Evolutionary conservation across 2,113 vertebrate species (phyloP), one percentile per base, ranked within the genome.

Genomic region (Urocolius indicus): DNA sequence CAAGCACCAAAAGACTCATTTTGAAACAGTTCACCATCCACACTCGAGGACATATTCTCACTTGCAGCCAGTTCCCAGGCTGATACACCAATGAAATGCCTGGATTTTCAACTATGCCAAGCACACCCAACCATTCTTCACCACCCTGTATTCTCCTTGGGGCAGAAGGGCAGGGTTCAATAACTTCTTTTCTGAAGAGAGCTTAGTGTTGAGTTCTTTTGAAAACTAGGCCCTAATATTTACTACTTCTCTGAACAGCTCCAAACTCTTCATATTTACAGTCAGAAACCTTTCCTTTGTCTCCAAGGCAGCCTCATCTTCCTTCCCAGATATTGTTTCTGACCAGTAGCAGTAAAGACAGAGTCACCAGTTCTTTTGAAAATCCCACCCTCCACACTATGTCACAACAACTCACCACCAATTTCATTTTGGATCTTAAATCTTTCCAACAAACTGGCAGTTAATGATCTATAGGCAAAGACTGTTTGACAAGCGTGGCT

Each of bases 401-500:
- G 83, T 71, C 92, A 77, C 55, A 90, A 83, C 34, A 94, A 55
- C 86, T 90, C 94, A 86, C 90, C 88, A 84, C 73, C 73, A 78
- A 89, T 88, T 88, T 73, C 11, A 67, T 52, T 86, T 72, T 81
- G 69, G 43, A 63, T 78, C 34, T 74, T 41, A 57, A 87, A 52
- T 72, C 74, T 90, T 91, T 94, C 77, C 84, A 91, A 79, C 67
- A 89, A 66, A 85, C 43, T 83, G 87, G 67, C 78, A 80, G 84
- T 59, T 93, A 89, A 58, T 65, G 87, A 93, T 93, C 93, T 92
- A 84, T 84, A 86, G 55, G 76, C 86, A 90, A 89, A 89, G 80
- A 38, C 83, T 74, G 48, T 46, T 83, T 82, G 81, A 95, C 81
- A 94, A 91, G 78, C 75, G 71, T 8, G 29, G 67, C 57, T 94